These are phyloP conservation scores for Hermaeophaga mercurialis DNA, from an alignment of 2,888 invertebrate species.

Conservation along the genomic window DNA sequence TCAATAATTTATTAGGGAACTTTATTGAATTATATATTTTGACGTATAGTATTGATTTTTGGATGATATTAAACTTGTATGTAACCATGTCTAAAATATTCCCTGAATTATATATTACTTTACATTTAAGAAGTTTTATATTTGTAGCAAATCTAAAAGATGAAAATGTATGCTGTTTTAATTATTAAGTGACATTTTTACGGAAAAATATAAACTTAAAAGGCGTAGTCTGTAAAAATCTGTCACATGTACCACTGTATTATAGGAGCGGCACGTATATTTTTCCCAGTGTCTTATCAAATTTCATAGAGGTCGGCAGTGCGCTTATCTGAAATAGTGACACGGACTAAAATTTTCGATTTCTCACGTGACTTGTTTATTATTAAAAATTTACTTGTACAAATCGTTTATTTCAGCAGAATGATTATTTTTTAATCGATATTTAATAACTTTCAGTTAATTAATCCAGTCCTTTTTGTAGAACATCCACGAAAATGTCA, in stretches of 20 bases:
- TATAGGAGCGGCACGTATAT: slow-evolving; percentile 35
- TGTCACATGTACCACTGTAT: slow-evolving; percentile 35
- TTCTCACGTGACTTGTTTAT: slow-evolving; percentile 48
- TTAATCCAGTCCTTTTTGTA: slow-evolving; percentile 19
- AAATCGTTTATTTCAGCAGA: background rate
- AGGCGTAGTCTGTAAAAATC: slow-evolving; percentile 45
- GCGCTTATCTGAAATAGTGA: slow-evolving; percentile 40
- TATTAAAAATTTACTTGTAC: slow-evolving; percentile 6
- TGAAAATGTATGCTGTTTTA: background rate
- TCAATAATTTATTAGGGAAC: slow-evolving; percentile 4
- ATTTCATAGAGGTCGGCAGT: slow-evolving; percentile 21
- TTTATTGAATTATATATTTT: slow-evolving; percentile 3
- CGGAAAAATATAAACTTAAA: slow-evolving; percentile 13
- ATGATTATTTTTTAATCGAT: background rate
- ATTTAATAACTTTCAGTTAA: background rate
- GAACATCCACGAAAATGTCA: slow-evolving; percentile 64
- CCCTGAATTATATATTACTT: no score
- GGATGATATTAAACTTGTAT: background rate
- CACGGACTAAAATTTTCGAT: slow-evolving; percentile 36
- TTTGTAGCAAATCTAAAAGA: no score
- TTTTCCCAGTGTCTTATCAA: slow-evolving; percentile 18
- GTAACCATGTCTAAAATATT: background rate
- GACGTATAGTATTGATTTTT: background rate
- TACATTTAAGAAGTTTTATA: no score
- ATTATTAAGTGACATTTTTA: slow-evolving; percentile 8